Evolutionary conservation across 2,797 vertebrate genomes (phyloP), one percentile per base, ranked within the genome.

Genomic region (Varecia variegata): DNA sequence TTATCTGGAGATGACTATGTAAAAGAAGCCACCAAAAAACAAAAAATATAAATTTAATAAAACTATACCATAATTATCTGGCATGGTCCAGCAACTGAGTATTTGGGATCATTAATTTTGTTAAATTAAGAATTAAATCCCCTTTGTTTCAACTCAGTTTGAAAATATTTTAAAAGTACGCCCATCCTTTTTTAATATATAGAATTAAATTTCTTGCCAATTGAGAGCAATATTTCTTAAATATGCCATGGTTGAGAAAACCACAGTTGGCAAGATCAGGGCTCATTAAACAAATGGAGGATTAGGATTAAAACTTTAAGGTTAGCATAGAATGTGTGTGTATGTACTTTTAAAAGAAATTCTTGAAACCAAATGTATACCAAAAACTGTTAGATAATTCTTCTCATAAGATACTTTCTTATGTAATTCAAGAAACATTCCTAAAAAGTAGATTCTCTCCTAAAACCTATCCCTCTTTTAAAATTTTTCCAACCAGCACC

Each of bases 121-220:
- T 79, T 96, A 90, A 96, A 71, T 94, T 80, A 56, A 30, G 35
- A 88, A 95, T 83, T 90, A 88, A 88, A 65, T 32, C 67, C 62
- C 86, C 27, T 94, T 96, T 80, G 25, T 84, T 96, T 94, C 35
- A 93, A 93, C 14, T 13, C 35, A 94, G 74, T 74, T 56, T 87
- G 85, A 96, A 97, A 95, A 94, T 93, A 27, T 70, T 58, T 90
- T 94, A 91, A 95, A 94, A 96, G 70, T 65, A 52, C 4, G 47
- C 40, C 54, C n/a, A 81, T 77, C 13, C 35, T 88, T 84, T 95
- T 35, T 80, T 82, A 97, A 90, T 82, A 92, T 67, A 38, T 58
- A n/a, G 70, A 97, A 85, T 95, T 95, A 86, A 96, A 89, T 93
- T 96, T 93, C 84, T 97, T 95, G 77, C 77, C 73, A 96, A 65